A percentile compares a stretch with the other conserved stretches of the same genome.
phyloP scores from a whole-genome alignment of 2,113 vertebrate genomes.

The Macquaria australasica region DNA sequence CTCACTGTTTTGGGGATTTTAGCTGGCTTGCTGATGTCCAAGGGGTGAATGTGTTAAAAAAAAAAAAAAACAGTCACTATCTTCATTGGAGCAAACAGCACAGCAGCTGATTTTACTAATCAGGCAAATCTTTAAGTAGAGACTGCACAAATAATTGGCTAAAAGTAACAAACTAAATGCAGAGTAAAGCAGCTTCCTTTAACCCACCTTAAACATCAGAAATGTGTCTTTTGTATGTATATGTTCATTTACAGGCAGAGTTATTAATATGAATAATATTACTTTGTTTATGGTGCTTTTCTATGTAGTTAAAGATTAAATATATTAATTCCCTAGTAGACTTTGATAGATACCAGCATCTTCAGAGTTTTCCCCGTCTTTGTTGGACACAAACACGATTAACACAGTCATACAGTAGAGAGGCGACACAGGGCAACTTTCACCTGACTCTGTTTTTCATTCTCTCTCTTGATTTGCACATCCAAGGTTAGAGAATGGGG shows the following conservation, averaged over 20 bases:
- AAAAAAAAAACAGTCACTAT: not conserved
- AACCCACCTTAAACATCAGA: not conserved
- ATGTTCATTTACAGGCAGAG: not conserved
- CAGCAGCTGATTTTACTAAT: not conserved
- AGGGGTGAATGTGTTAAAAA: not conserved
- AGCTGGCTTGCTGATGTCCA: not conserved
- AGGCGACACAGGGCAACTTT: constrained; percentile 12
- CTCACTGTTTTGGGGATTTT: not conserved
- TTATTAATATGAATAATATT: not conserved
- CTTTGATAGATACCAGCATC: not conserved
- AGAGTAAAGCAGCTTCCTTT: not conserved
- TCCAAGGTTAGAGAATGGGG: not conserved
- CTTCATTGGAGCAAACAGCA: not conserved
- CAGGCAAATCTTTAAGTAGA: not conserved
- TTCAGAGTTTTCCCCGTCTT: not conserved
- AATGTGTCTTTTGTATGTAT: not conserved
- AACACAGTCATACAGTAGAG: not conserved
- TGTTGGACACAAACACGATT: constrained; percentile 16
- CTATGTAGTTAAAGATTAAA: not conserved
- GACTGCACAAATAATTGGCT: not conserved
- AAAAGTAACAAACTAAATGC: not conserved
- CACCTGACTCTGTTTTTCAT: not conserved
- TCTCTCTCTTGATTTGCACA: not conserved
- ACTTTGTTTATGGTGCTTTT: not conserved
- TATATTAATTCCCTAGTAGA: not conserved